Evolutionary conservation across 2,888 invertebrate genomes (phyloP).

Genomic region (Pediacus dermestoides): DNA sequence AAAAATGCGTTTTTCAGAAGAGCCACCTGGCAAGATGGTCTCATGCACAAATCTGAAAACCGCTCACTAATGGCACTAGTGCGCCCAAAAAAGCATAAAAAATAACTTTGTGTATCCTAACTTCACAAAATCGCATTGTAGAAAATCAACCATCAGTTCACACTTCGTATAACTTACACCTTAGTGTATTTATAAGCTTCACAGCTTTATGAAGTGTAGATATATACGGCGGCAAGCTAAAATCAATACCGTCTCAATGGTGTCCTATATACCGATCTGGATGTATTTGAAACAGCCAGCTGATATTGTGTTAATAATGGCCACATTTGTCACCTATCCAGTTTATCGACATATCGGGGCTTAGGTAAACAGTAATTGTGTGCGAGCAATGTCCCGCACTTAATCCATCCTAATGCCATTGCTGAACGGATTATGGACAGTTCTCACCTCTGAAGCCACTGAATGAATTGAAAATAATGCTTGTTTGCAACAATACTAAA

Average conservation of each 20-base stretch:
- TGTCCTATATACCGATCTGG: constrained; percentile 9
- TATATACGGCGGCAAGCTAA: constrained; percentile 8
- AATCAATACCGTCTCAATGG: constrained; percentile 3
- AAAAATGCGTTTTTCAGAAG: no score
- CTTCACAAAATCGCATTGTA: constrained; percentile 33
- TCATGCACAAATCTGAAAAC: no score
- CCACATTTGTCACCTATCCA: constrained; percentile 37
- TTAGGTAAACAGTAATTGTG: constrained; percentile 50
- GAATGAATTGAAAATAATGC: constrained; percentile 38
- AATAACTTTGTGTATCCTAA: constrained; percentile 28
- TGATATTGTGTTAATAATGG: constrained; percentile 35
- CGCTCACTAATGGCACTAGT: constrained; percentile 27
- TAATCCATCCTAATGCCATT: constrained; percentile 46
- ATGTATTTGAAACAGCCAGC: constrained; percentile 21
- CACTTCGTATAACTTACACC: constrained; percentile 27
- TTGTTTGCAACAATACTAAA: constrained; percentile 31
- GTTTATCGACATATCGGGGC: constrained; percentile 42
- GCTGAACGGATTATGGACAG: constrained; percentile 42
- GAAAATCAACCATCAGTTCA: constrained; percentile 30
- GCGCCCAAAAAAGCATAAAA: constrained; percentile 32
- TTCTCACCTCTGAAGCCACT: constrained; percentile 42
- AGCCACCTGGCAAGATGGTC: no score
- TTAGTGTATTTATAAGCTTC: constrained; percentile 14
- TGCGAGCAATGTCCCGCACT: constrained; percentile 43
- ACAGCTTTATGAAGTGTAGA: constrained; percentile 12